These are phyloP conservation scores for Montifringilla adamsi DNA, from an alignment of 2,113 vertebrate species.

Conservation along the genomic window DNA sequence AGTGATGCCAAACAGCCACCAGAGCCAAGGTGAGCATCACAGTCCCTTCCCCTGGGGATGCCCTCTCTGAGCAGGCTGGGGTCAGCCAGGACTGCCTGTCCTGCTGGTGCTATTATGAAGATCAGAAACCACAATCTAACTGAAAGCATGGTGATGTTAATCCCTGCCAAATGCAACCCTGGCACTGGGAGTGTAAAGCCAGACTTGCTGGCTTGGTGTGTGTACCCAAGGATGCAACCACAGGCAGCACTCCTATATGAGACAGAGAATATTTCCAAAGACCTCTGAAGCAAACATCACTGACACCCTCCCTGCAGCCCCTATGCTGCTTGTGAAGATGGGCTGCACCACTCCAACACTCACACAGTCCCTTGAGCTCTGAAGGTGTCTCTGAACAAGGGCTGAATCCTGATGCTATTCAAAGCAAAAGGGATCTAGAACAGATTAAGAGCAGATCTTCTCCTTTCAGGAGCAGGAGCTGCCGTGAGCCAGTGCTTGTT, in stretches of 20 bases:
- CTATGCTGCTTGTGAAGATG: neutral
- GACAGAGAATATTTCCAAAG: neutral
- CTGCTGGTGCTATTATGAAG: rapidly evolving
- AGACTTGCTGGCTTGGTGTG: neutral
- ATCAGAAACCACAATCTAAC: neutral
- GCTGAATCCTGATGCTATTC: neutral
- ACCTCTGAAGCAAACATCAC: neutral
- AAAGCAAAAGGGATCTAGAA: neutral
- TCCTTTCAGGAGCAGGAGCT: neutral
- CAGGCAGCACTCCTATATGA: neutral
- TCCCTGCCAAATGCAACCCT: neutral
- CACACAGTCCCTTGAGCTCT: neutral
- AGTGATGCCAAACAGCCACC: neutral
- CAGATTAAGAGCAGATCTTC: neutral
- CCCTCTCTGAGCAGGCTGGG: rapidly evolving
- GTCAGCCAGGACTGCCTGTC: neutral
- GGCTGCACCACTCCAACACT: neutral
- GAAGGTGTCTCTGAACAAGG: neutral
- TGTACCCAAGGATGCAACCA: neutral
- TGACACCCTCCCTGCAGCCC: neutral
- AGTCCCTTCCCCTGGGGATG: neutral
- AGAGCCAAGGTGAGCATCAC: rapidly evolving
- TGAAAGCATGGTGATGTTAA: neutral
- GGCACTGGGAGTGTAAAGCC: neutral
- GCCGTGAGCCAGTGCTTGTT: rapidly evolving